Evolutionary conservation across 1,140 invertebrate genomes (phyloP).

Genomic region (Lethocerus indicus): DNA sequence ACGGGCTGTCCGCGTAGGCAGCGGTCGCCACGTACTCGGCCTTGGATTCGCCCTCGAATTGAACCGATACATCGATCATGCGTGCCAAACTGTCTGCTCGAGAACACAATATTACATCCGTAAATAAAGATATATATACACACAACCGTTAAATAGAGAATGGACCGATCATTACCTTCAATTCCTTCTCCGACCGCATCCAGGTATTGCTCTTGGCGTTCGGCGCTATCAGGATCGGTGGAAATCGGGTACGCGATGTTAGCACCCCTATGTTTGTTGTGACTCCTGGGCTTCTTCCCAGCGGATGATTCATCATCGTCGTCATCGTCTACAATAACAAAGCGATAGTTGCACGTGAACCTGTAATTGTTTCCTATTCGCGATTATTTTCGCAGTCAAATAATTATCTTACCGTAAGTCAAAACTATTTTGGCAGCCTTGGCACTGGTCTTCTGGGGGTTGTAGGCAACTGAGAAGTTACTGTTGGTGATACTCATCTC

Average conservation of each 20-base stretch:
- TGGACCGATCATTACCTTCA: conserved; percentile 16
- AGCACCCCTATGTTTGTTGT: conserved; percentile 23
- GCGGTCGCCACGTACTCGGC: conserved; percentile 27
- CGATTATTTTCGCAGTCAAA: too few relatives aligned
- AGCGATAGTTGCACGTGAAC: conserved; percentile 8
- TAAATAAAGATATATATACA: too few relatives aligned
- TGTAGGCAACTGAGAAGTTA: conserved; percentile 14
- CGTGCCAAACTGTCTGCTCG: conserved; percentile 22
- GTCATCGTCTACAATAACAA: conserved; percentile 15
- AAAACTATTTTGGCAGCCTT: conserved; percentile 14
- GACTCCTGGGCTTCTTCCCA: conserved; percentile 25
- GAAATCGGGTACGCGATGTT: conserved; percentile 27
- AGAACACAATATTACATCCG: too few relatives aligned
- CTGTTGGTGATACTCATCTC: conserved; percentile 15
- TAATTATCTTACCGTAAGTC: too few relatives aligned
- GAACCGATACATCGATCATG: conserved; percentile 30
- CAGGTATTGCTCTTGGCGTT: conserved; percentile 30
- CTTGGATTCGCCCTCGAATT: conserved; percentile 29
- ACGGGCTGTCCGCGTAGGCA: conserved; percentile 29
- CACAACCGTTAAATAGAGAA: too few relatives aligned
- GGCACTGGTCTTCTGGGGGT: conserved; percentile 17
- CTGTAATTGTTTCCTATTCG: not conserved
- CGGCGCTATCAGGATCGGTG: conserved; percentile 22
- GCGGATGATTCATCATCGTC: conserved; percentile 26
- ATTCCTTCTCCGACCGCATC: conserved; percentile 31